A percentile compares a stretch with the other conserved stretches of the same genome.
These are phyloP conservation scores for Gila robusta DNA, from an alignment of 2,797 vertebrate species.

Conservation along the genomic window DNA sequence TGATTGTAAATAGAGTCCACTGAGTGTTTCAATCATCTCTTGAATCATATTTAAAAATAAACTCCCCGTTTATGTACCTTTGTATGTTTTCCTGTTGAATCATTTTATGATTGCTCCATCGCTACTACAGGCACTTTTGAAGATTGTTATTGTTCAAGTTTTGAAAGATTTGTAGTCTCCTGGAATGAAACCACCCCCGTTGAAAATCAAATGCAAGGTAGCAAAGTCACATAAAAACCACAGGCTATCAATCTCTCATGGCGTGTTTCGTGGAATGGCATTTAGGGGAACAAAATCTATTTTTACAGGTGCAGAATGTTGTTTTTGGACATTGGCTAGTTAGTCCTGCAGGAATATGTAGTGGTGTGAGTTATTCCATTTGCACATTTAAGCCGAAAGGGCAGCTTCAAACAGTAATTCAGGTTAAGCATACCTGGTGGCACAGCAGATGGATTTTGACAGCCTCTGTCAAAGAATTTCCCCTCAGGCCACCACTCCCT, in stretches of 20 bases:
- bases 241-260: not conserved
- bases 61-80: not conserved
- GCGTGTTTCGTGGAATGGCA: not conserved
- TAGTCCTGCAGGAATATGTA: not conserved
- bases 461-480: constrained; percentile 45
- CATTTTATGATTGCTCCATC: not conserved
- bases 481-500: constrained; percentile 74
- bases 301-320: constrained; percentile 21
- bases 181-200: not conserved
- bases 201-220: not conserved
- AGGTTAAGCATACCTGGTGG: constrained; percentile 2
- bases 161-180: not conserved
- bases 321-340: not conserved
- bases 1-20: not conserved
- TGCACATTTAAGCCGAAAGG: not conserved
- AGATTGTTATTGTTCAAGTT: not conserved
- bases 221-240: not conserved
- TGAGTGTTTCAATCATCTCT: constrained; percentile 2
- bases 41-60: constrained; percentile 24
- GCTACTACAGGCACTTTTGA: not conserved
- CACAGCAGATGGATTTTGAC: not conserved
- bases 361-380: not conserved
- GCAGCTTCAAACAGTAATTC: not conserved
- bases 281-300: not conserved
- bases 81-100: not conserved